A percentile compares a stretch with the other conserved stretches of the same genome.
Conservation (phyloP, 2,888 invertebrate genomes). For the Hyalella azteca region DNA sequence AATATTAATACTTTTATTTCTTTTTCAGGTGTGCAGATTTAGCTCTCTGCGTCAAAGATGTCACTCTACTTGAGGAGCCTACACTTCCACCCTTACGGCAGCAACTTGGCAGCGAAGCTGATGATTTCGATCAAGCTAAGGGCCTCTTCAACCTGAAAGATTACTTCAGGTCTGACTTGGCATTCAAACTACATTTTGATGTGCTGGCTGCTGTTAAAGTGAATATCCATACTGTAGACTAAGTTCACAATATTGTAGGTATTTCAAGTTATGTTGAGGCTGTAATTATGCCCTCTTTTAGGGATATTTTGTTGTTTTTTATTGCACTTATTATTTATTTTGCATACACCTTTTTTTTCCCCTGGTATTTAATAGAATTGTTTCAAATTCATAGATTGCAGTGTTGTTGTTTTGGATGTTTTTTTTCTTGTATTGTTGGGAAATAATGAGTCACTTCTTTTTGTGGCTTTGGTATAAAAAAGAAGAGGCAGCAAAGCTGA, state of each 20-base stretch:
- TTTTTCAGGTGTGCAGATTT: slow-evolving; percentile 1
- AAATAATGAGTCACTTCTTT: too few relatives aligned
- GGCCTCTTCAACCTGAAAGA: slow-evolving; percentile 27
- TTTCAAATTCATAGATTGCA: too few relatives aligned
- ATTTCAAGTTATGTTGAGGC: background rate
- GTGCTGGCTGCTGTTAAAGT: too few relatives aligned
- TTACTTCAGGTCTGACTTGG: slow-evolving; percentile 25
- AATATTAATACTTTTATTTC: background rate
- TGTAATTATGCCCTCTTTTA: background rate
- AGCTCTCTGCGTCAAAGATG: slow-evolving; percentile 29
- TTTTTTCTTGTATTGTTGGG: too few relatives aligned
- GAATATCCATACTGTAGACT: background rate
- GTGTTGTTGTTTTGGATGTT: too few relatives aligned
- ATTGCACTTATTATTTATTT: too few relatives aligned
- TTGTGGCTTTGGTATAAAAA: too few relatives aligned
- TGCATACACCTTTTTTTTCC: too few relatives aligned
- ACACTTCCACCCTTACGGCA: background rate
- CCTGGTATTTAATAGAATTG: background rate
- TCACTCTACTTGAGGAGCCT: background rate
- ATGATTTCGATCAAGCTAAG: slow-evolving; percentile 20
- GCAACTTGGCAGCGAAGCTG: background rate
- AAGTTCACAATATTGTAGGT: background rate
- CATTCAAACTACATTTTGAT: too few relatives aligned
- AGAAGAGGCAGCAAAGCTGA: too few relatives aligned
- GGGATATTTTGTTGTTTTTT: background rate